These are phyloP conservation scores for Eonycteris spelaea DNA, from an alignment of 2,113 vertebrate genomes.

Conservation along the genomic window DNA sequence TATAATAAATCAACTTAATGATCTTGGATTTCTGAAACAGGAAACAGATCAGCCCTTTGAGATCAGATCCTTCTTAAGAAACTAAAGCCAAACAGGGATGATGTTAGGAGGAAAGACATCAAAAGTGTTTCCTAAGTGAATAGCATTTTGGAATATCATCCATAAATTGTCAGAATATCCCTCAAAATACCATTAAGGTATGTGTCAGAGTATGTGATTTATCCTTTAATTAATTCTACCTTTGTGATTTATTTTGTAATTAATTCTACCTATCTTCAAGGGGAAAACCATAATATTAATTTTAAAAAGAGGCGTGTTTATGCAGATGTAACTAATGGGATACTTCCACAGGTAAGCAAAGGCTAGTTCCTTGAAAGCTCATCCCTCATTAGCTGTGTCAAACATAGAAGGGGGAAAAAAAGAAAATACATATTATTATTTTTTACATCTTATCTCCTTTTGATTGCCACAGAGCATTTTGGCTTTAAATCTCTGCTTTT, in stretches of 20 bases:
- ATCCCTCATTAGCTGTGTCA: background rate
- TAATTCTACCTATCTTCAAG: background rate
- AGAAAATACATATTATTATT: background rate
- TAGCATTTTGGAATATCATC: background rate
- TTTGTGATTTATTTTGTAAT: background rate
- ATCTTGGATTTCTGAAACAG: background rate
- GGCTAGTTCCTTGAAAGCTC: background rate
- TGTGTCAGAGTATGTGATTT: background rate
- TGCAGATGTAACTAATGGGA: background rate
- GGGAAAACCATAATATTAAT: background rate
- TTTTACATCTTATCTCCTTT: background rate
- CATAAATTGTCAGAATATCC: background rate
- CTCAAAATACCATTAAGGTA: background rate
- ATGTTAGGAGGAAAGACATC: background rate
- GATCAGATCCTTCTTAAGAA: constrained; percentile 21
- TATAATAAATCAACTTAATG: constrained; percentile 10
- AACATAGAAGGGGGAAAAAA: background rate
- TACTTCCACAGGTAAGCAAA: background rate
- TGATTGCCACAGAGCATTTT: background rate
- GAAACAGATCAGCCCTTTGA: background rate
- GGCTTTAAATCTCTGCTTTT: background rate
- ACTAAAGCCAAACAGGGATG: background rate
- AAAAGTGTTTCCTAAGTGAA: background rate
- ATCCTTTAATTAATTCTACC: background rate
- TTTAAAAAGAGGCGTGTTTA: background rate